phyloP scores from a whole-genome alignment of 2,113 vertebrate genomes.

The Balaeniceps rex region DNA sequence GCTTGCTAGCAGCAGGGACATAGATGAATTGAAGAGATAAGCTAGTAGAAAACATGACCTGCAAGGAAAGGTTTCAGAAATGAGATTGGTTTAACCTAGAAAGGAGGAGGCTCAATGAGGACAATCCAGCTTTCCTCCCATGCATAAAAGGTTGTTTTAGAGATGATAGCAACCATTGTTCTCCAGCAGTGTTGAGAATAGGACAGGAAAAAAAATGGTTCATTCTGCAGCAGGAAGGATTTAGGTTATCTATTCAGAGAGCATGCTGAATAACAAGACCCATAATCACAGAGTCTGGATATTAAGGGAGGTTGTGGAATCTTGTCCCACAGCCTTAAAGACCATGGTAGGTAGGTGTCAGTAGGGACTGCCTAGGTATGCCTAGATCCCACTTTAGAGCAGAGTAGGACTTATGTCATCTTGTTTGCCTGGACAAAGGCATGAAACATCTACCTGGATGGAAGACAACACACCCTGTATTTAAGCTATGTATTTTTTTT shows the following conservation, averaged over 20 bases:
- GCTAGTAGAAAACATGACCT: not conserved
- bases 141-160: not conserved
- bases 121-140: not conserved
- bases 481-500: not conserved
- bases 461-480: not conserved
- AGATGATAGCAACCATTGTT: not conserved
- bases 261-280: not conserved
- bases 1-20: not conserved
- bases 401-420: not conserved
- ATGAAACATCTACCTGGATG: not conserved
- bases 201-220: not conserved
- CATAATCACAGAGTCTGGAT: not conserved
- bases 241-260: not conserved
- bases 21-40: not conserved
- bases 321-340: not conserved
- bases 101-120: not conserved
- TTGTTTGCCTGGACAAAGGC: not conserved
- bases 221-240: not conserved
- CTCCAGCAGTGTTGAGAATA: not conserved
- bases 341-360: not conserved
- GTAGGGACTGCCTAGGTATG: not conserved
- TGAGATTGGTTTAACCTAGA: not conserved
- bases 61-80: not conserved
- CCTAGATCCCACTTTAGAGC: not conserved
- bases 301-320: not conserved